These are phyloP conservation scores for Platycheirus rosarum DNA, from an alignment of 2,888 invertebrate genomes.

Conservation along the genomic window DNA sequence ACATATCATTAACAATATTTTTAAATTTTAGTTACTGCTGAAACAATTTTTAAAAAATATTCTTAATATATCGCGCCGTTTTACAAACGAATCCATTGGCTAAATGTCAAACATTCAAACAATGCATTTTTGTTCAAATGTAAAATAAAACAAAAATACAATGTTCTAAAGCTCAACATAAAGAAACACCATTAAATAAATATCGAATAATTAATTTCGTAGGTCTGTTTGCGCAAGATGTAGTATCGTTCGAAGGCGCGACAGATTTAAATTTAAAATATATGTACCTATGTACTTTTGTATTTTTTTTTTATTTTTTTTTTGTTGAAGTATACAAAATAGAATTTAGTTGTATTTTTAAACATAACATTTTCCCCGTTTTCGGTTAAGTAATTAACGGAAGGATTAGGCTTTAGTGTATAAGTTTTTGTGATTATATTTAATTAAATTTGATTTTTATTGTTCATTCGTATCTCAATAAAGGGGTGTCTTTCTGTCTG, in stretches of 20 bases:
- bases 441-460: constrained; percentile 19
- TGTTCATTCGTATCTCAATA: constrained; percentile 26
- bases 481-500: not conserved
- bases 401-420: too few species aligned
- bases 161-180: not conserved
- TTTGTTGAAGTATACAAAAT: not conserved
- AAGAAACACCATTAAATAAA: constrained; percentile 30
- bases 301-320: constrained; percentile 3
- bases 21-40: too few species aligned
- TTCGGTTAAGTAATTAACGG: constrained; percentile 7
- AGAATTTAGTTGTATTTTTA: constrained; percentile 13
- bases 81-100: not conserved
- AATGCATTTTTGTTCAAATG: constrained; percentile 18
- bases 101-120: not conserved
- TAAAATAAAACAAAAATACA: constrained; percentile 1
- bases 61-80: too few species aligned
- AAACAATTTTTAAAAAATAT: too few species aligned
- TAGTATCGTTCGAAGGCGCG: constrained; percentile 39
- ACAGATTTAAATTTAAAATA: constrained; percentile 55
- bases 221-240: constrained; percentile 38
- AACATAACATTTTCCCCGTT: constrained; percentile 24
- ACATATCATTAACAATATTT: too few species aligned
- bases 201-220: constrained; percentile 16
- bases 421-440: constrained; percentile 3
- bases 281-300: not conserved